These are phyloP conservation scores for Pangasianodon gigas DNA, from an alignment of 2,113 vertebrate genomes.

Conservation along the genomic window DNA sequence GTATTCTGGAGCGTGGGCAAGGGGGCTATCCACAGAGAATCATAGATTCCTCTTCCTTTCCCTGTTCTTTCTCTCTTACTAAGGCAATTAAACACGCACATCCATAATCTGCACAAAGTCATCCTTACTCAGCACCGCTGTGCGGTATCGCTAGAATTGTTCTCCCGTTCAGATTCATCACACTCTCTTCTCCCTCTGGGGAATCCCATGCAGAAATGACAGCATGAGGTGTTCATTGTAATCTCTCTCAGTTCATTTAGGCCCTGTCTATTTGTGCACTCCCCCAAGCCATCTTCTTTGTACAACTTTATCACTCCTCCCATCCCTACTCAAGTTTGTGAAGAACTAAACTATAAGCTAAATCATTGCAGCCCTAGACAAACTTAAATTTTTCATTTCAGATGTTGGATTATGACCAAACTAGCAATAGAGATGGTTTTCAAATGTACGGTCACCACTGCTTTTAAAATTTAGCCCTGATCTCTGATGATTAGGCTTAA, in stretches of 20 bases:
- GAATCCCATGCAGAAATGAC: constrained; percentile 1
- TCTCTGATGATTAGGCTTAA: background rate
- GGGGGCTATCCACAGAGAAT: background rate
- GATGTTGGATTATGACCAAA: background rate
- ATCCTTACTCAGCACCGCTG: background rate
- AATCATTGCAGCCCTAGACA: background rate
- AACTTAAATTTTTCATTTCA: background rate
- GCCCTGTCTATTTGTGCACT: background rate
- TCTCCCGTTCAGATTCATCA: background rate
- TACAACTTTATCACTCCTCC: background rate
- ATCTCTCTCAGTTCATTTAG: background rate
- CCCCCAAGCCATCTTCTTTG: constrained; percentile 9
- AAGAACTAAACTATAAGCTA: background rate
- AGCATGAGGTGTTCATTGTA: background rate
- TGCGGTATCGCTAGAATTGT: background rate
- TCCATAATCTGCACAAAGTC: constrained; percentile 3
- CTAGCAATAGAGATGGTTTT: background rate
- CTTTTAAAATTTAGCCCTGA: background rate
- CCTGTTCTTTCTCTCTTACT: background rate
- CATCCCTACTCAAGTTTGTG: background rate
- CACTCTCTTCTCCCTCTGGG: background rate
- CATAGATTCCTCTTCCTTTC: background rate
- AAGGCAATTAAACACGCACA: constrained; percentile 11
- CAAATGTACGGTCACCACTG: background rate
- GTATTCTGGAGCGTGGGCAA: constrained; percentile 8